Conservation (phyloP, 1,140 invertebrate species). For the Phthorimaea operculella region DNA sequence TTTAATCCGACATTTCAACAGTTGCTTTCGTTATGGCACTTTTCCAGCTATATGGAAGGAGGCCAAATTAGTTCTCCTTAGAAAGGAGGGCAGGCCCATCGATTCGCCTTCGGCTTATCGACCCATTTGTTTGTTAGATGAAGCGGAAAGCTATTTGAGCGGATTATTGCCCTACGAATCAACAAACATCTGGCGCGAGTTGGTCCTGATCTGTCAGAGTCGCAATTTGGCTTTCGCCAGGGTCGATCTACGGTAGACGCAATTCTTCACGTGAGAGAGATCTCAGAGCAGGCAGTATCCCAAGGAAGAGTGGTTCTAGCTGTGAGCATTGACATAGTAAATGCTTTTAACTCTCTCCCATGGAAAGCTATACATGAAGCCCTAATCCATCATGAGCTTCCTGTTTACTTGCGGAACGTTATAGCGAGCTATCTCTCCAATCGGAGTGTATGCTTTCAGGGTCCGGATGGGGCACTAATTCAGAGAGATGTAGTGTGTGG, state of each 20-base stretch:
- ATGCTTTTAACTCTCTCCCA: conserved; percentile 14
- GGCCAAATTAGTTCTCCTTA: no score
- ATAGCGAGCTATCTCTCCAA: neutral
- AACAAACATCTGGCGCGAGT: conserved; percentile 9
- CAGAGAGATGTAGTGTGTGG: neutral
- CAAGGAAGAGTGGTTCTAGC: conserved; percentile 10
- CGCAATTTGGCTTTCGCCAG: conserved; percentile 29
- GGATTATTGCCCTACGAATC: conserved; percentile 22
- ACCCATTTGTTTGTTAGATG: conserved; percentile 30
- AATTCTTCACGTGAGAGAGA: conserved; percentile 6
- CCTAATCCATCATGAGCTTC: conserved; percentile 7
- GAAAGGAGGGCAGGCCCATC: no score
- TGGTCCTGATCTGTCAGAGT: conserved; percentile 17
- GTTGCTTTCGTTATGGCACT: no score
- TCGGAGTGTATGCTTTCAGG: neutral
- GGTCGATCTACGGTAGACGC: conserved; percentile 26
- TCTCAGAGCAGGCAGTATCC: conserved; percentile 2
- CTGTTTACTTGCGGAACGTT: conserved; percentile 5
- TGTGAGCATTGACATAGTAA: conserved; percentile 13
- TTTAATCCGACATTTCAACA: no score
- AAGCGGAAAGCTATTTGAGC: conserved; percentile 9
- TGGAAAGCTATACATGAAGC: conserved; percentile 6
- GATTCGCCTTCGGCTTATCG: conserved; percentile 24
- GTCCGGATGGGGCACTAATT: neutral
- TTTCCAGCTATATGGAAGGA: no score